Percentiles rank a stretch among this genome's conserved stretches.
Evolutionary conservation across 2,797 vertebrate species (phyloP).

Genomic region (Crypturellus tataupa): DNA sequence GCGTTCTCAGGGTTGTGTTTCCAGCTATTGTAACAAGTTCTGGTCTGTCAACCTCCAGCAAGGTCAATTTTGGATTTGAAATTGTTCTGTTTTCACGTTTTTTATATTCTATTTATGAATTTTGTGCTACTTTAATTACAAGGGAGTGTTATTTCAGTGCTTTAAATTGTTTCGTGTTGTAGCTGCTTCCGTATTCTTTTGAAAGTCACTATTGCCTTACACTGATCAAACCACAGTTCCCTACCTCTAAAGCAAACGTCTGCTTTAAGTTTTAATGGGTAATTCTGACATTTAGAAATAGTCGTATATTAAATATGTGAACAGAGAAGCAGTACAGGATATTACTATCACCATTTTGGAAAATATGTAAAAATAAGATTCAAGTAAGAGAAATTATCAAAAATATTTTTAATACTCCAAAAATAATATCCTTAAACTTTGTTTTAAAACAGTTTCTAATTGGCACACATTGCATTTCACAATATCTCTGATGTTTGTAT

Average conservation of each 20-base stretch:
- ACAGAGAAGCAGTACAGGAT: background rate
- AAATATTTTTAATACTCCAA: background rate
- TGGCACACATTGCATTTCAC: background rate
- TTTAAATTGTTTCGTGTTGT: background rate
- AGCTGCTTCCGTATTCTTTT: background rate
- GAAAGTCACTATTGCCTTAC: background rate
- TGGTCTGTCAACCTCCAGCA: fast-evolving
- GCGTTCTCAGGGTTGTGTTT: background rate
- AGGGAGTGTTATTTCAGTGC: background rate
- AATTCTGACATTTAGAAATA: background rate
- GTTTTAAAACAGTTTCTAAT: background rate
- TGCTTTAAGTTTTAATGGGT: background rate
- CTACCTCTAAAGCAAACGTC: background rate
- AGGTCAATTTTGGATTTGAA: background rate
- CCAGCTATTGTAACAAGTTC: conserved; percentile 35
- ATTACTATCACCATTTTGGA: background rate
- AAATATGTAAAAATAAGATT: background rate
- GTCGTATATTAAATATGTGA: background rate
- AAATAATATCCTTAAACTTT: fast-evolving
- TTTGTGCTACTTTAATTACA: background rate
- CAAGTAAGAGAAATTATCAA: background rate
- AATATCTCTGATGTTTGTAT: background rate
- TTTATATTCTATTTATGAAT: background rate
- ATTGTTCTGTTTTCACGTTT: background rate
- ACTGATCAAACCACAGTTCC: background rate